Evolutionary conservation across 2,797 vertebrate species (phyloP).

Genomic region (Menidia menidia): DNA sequence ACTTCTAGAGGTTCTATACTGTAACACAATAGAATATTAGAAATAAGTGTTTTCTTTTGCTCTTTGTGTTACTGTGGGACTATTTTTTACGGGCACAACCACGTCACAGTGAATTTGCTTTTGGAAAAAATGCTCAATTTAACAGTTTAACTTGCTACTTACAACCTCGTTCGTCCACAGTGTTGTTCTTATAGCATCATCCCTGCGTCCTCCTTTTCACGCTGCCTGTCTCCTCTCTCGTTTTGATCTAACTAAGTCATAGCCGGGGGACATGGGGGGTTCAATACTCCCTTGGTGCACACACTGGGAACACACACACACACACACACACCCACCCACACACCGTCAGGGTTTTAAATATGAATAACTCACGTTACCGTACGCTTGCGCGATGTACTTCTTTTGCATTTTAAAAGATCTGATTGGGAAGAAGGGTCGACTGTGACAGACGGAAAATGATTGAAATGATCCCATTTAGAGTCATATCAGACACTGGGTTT

Average conservation of each 20-base stretch:
- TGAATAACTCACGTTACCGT: conserved; percentile 11
- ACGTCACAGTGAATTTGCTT: too few relatives aligned
- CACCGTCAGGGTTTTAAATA: conserved; percentile 28
- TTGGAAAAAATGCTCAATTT: not conserved
- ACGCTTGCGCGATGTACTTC: not conserved
- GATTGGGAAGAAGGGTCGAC: conserved; percentile 4
- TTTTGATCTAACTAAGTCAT: conserved; percentile 35
- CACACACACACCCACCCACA: conserved; percentile 23
- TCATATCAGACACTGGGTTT: conserved; percentile 37
- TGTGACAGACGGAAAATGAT: not conserved
- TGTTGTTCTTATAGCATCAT: not conserved
- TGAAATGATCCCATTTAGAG: conserved; percentile 30
- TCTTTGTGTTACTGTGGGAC: too few relatives aligned
- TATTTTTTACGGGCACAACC: too few relatives aligned
- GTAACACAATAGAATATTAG: too few relatives aligned
- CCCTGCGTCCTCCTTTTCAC: not conserved
- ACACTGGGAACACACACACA: conserved; percentile 14
- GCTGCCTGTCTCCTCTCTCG: conserved; percentile 10
- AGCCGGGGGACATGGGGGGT: conserved; percentile 39
- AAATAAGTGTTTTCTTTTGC: too few relatives aligned
- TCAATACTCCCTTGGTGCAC: conserved; percentile 30
- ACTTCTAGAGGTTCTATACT: not conserved
- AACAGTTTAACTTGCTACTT: not conserved
- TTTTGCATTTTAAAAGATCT: conserved; percentile 5
- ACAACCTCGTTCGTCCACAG: not conserved